Conservation (phyloP, 2,113 vertebrate genomes). For the Oncorhynchus masou region DNA sequence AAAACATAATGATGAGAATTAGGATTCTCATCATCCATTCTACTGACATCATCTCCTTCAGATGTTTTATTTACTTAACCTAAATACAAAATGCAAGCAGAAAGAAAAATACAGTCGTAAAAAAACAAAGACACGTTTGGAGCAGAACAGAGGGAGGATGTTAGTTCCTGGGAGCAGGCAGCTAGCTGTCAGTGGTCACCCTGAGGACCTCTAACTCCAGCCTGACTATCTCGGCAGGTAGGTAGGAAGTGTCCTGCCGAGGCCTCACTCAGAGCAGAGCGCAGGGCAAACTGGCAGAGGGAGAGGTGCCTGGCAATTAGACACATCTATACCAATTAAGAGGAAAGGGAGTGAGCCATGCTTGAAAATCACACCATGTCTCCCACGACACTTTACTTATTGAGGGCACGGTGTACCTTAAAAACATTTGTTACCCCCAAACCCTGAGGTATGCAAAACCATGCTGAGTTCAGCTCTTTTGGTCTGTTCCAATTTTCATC, state of each 20-base stretch:
- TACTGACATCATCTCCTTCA: no score
- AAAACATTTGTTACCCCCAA: not conserved
- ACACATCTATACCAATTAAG: constrained; percentile 1
- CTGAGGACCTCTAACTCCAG: no score
- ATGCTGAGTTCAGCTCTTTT: constrained; percentile 9
- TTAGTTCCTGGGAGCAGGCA: no score
- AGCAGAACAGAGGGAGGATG: no score
- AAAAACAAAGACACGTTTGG: no score
- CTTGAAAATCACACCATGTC: not conserved
- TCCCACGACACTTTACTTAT: not conserved
- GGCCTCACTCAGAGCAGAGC: not conserved
- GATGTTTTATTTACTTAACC: no score
- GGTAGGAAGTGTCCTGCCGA: not conserved
- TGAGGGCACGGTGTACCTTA: not conserved
- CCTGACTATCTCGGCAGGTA: no score
- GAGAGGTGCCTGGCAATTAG: not conserved
- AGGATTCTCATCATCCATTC: no score
- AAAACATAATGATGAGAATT: no score
- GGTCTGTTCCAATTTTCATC: not conserved
- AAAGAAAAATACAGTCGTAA: no score
- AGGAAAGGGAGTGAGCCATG: not conserved
- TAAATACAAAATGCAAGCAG: no score
- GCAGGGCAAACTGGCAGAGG: not conserved
- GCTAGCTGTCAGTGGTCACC: no score
- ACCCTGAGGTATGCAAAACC: not conserved